Base-by-base conservation (phyloP, 1,140 invertebrate genomes). In the Drosophila quadrilineata region DNA sequence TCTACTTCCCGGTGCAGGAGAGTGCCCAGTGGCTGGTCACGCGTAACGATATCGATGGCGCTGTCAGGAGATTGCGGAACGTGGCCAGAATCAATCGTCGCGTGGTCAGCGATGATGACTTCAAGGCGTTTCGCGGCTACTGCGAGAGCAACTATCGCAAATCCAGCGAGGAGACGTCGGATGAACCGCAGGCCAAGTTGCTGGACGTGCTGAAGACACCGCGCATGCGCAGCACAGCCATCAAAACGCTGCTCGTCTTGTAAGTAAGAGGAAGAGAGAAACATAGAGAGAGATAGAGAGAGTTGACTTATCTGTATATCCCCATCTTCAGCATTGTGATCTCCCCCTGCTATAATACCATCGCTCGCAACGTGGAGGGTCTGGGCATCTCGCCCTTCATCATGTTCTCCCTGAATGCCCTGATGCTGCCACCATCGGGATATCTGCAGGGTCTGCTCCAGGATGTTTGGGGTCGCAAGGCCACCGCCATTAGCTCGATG, bases 21-120 rank as follows among this genome's bases (percentile, higher is more conserved):
- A 93, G 92, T 40, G 92, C 92, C 0, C 90, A 92, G 56, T 93
- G 93, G 93, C 84, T 93, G 12, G 88, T 93, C 16, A 92, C 92
- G 24, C 90, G 92, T 65, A 91, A 92, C 6, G 80, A 90, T 26
- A 87, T 90, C 2, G 90, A 92, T 8, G 88, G 92, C 43, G 92
- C 92, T 2, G 88, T 92, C 2, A 28, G 77, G 6, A 90, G 92
- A 43, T 89, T 93, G 53, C 60, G 82, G 49, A 88, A 75, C 21
- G 92, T 94, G 49, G 92, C 93, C 3, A 77, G 88, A 64, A 89
- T 92, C 10, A 93, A 93, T 76, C 88, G 90, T 0, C 89, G 88
- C 29, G 58, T 68, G 10, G 75, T 93, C 9, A 67, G 85, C 10
- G 87, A 90, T 0, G 76, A 90, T 14, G 75, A 88, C 4, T 82